Evolutionary conservation across 2,113 vertebrate species (phyloP).

Genomic region (Diglossa brunneiventris): DNA sequence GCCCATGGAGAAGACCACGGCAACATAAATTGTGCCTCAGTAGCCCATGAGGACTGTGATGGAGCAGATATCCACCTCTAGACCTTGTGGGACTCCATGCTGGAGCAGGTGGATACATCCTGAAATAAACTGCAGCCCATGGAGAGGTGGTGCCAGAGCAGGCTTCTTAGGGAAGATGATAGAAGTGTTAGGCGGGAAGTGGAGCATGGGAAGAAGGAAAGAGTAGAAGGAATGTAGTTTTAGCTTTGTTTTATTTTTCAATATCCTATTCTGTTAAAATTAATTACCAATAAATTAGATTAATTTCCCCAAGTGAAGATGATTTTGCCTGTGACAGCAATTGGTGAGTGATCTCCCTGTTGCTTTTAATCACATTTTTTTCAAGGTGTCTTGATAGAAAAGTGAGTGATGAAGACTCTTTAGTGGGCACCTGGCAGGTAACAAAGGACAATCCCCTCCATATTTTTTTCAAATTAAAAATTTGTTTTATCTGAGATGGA

Average conservation of each 20-base stretch:
- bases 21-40: background rate
- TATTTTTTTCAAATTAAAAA: background rate
- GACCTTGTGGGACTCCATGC: accelerated
- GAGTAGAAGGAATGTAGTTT: background rate
- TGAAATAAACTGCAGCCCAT: background rate
- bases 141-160: background rate
- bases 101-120: background rate
- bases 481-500: background rate
- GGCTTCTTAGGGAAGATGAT: background rate
- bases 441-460: accelerated
- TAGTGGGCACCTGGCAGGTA: background rate
- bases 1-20: background rate
- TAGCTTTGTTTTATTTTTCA: background rate
- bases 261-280: background rate
- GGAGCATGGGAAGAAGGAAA: background rate
- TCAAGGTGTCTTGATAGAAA: background rate
- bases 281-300: background rate
- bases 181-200: background rate
- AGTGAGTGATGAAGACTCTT: background rate
- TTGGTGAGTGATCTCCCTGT: background rate
- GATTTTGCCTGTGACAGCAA: background rate
- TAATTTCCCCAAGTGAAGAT: background rate
- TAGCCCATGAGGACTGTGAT: background rate
- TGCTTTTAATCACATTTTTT: background rate
- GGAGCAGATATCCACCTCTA: background rate